Evolutionary conservation across 2,113 vertebrate genomes (phyloP).

Genomic region (Seriola rivoliana): DNA sequence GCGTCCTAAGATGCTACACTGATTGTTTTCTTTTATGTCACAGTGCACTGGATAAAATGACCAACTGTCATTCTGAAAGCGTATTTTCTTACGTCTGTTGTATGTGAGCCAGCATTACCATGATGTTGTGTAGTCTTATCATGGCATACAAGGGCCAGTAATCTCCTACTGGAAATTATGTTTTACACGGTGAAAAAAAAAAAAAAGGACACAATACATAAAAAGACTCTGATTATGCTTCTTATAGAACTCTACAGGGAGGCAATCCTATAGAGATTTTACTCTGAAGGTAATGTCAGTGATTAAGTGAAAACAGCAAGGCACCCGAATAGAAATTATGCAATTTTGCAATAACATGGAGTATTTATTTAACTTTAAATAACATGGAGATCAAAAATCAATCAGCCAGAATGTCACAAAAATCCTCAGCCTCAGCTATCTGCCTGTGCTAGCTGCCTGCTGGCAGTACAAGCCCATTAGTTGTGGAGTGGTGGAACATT

Average conservation of each 20-base stretch:
- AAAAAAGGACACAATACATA: too few species aligned
- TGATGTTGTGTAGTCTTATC: neutral
- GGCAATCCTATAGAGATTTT: neutral
- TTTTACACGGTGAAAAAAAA: neutral
- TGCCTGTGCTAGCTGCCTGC: slow-evolving; percentile 6
- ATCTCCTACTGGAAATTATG: slow-evolving; percentile 2
- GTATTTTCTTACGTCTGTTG: slow-evolving; percentile 6
- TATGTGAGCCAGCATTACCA: neutral
- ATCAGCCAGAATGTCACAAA: slow-evolving; percentile 24
- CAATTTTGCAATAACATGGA: neutral
- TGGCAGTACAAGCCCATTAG: slow-evolving; percentile 9
- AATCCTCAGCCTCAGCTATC: slow-evolving; percentile 25
- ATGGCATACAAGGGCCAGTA: neutral
- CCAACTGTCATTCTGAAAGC: slow-evolving; percentile 1
- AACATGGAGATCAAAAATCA: slow-evolving; percentile 14
- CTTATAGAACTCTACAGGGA: neutral
- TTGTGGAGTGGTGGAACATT: neutral
- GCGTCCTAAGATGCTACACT: slow-evolving; percentile 19
- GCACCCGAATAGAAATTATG: neutral
- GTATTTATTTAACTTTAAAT: slow-evolving; percentile 8
- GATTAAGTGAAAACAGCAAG: neutral
- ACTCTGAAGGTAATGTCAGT: neutral
- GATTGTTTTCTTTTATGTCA: slow-evolving; percentile 21
- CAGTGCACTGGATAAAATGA: slow-evolving; percentile 18
- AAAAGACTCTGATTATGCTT: neutral